These are phyloP conservation scores for Benthochromis sp. DNA, from an alignment of 2,113 vertebrate species.

Conservation along the genomic window DNA sequence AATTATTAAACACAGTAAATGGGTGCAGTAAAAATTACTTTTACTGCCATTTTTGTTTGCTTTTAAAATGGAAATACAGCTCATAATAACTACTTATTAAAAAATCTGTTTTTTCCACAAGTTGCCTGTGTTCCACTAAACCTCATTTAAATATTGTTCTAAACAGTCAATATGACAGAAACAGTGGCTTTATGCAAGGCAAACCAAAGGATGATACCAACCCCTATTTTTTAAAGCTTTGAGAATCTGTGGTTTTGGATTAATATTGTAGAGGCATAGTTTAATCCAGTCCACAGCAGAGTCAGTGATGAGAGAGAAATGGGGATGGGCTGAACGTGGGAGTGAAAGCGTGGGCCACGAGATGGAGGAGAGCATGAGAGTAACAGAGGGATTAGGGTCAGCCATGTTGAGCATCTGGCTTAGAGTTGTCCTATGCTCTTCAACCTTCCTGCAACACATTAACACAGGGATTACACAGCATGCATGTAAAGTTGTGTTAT, in stretches of 20 bases:
- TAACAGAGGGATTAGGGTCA: conserved; percentile 70
- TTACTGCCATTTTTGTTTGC: neutral
- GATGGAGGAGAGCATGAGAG: conserved; percentile 26
- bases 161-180: neutral
- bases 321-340: neutral
- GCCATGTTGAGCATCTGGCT: conserved; percentile 67
- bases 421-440: conserved; percentile 36
- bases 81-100: neutral
- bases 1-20: neutral
- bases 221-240: conserved; percentile 30
- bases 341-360: conserved; percentile 9
- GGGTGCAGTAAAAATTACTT: neutral
- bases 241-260: conserved; percentile 40
- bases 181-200: neutral
- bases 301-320: conserved; percentile 17
- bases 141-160: neutral
- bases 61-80: neutral
- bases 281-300: conserved; percentile 52
- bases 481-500: conserved; percentile 6
- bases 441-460: conserved; percentile 8
- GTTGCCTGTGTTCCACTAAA: neutral
- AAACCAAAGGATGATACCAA: neutral
- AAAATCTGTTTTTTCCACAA: rapidly evolving
- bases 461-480: conserved; percentile 46
- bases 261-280: conserved; percentile 36